phyloP scores from a whole-genome alignment of 2,113 vertebrate genomes.

The Tenrec ecaudatus region DNA sequence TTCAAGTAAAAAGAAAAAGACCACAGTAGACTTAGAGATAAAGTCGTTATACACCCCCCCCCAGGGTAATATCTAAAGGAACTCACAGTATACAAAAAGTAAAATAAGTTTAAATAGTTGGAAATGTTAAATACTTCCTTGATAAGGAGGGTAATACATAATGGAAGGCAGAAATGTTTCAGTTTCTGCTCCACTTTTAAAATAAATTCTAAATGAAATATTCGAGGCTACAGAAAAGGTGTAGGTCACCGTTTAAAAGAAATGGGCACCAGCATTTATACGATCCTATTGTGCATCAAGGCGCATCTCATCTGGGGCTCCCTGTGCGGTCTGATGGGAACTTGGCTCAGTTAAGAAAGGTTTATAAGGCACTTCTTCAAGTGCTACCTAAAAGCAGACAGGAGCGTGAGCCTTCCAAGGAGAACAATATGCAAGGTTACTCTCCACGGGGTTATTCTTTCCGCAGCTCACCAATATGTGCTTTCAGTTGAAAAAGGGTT shows the following conservation, averaged over 20 bases:
- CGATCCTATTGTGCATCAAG: not conserved
- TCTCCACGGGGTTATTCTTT: not conserved
- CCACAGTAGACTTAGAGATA: not conserved
- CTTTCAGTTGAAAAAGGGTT: not conserved
- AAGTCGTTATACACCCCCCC: constrained; percentile 48
- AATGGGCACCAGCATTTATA: constrained; percentile 50
- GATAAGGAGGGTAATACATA: constrained; percentile 75
- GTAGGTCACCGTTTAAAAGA: constrained; percentile 33
- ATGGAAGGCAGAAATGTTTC: constrained; percentile 72
- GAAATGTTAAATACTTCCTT: constrained; percentile 72
- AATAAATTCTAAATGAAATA: constrained; percentile 73
- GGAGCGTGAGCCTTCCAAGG: constrained; percentile 28
- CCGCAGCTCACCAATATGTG: not conserved
- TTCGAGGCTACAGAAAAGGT: constrained; percentile 62
- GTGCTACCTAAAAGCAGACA: constrained; percentile 38
- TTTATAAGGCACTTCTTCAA: constrained; percentile 66
- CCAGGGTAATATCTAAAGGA: constrained; percentile 65
- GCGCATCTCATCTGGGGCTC: not conserved
- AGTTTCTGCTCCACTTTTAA: constrained; percentile 66
- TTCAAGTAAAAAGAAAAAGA: constrained; percentile 34
- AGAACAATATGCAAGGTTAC: not conserved
- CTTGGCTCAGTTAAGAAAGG: constrained; percentile 45
- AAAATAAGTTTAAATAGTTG: constrained; percentile 69
- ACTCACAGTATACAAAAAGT: constrained; percentile 57
- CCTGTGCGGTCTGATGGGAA: constrained; percentile 3